A percentile compares a stretch with the other conserved stretches of the same genome.
Evolutionary conservation across 2,113 vertebrate species (phyloP).

Genomic region (Phrynocephalus versicolor): DNA sequence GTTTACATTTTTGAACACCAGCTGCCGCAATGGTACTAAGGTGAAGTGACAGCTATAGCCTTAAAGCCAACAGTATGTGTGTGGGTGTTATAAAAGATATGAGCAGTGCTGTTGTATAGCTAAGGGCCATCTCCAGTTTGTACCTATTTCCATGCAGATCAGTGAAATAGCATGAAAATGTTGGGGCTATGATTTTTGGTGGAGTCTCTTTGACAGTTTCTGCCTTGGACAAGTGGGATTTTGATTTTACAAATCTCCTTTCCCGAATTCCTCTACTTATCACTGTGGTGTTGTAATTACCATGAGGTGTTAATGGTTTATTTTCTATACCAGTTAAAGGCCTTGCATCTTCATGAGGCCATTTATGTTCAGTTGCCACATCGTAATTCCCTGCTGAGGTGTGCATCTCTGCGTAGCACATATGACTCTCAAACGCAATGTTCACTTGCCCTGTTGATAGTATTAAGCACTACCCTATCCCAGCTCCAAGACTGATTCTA

Average conservation of each 20-base stretch:
- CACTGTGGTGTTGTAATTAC: background rate
- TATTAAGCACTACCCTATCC: slow-evolving; percentile 43
- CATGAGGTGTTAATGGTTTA: slow-evolving; percentile 44
- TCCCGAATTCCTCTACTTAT: background rate
- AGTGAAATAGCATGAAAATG: slow-evolving; percentile 30
- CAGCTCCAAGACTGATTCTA: slow-evolving; percentile 37
- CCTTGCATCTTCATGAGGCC: slow-evolving; percentile 47
- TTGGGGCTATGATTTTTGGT: slow-evolving; percentile 40
- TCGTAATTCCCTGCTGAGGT: slow-evolving; percentile 35
- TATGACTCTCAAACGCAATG: background rate
- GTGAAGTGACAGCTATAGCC: background rate
- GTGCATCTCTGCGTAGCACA: slow-evolving; percentile 33
- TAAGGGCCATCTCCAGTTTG: background rate
- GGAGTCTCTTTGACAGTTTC: slow-evolving; percentile 41
- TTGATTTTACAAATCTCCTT: slow-evolving; percentile 34
- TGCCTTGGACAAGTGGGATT: slow-evolving; percentile 48
- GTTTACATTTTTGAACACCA: slow-evolving; percentile 6
- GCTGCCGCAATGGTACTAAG: background rate
- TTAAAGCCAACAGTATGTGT: slow-evolving; percentile 4
- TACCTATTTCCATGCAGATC: slow-evolving; percentile 29
- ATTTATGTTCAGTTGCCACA: slow-evolving; percentile 46
- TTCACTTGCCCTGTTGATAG: slow-evolving; percentile 7
- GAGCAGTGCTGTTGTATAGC: background rate
- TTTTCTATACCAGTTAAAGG: slow-evolving; percentile 54
- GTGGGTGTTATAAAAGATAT: background rate